Percentiles rank a stretch among this genome's conserved stretches.
Evolutionary conservation across 2,888 invertebrate genomes (phyloP).

Genomic region (Caenorhabditis doughertyi): DNA sequence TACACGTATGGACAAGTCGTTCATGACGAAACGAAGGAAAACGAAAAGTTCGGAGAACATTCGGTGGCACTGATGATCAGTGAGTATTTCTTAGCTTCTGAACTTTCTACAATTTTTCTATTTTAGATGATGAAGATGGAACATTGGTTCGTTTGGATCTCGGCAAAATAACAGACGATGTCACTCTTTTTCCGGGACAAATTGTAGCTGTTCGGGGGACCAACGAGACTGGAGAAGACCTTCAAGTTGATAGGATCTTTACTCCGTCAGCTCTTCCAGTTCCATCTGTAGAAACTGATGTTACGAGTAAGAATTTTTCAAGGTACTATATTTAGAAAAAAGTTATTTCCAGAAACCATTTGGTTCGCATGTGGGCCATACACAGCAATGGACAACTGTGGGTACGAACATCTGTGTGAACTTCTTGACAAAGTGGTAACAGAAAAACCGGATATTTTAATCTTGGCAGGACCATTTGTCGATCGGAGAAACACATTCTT

Average conservation of each 20-base stretch:
- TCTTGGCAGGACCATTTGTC: slow-evolving; percentile 68
- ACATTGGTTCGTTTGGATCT: slow-evolving; percentile 59
- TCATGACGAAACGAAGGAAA: slow-evolving; percentile 53
- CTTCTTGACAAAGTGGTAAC: slow-evolving; percentile 55
- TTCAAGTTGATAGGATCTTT: slow-evolving; percentile 56
- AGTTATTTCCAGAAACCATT: slow-evolving; percentile 36
- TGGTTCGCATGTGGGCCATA: slow-evolving; percentile 68
- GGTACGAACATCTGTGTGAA: slow-evolving; percentile 65
- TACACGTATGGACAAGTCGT: slow-evolving; percentile 67
- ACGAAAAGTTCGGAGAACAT: slow-evolving; percentile 57
- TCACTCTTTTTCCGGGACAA: slow-evolving; percentile 66
- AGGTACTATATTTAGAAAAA: not conserved
- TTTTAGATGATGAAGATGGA: slow-evolving; percentile 66
- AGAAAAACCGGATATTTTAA: slow-evolving; percentile 55
- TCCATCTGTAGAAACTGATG: slow-evolving; percentile 14
- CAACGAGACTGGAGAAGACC: slow-evolving; percentile 48
- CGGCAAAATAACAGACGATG: slow-evolving; percentile 53
- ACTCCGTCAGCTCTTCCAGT: slow-evolving; percentile 27
- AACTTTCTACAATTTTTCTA: not conserved
- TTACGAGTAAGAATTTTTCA: not conserved
- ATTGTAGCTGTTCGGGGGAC: slow-evolving; percentile 58
- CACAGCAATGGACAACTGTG: slow-evolving; percentile 59
- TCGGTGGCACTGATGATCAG: slow-evolving; percentile 57
- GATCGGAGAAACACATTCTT: slow-evolving; percentile 62
- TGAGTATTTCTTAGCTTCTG: slow-evolving; percentile 6